Base-by-base conservation (phyloP, 1,140 invertebrate species). In the Bombus ignitus region DNA sequence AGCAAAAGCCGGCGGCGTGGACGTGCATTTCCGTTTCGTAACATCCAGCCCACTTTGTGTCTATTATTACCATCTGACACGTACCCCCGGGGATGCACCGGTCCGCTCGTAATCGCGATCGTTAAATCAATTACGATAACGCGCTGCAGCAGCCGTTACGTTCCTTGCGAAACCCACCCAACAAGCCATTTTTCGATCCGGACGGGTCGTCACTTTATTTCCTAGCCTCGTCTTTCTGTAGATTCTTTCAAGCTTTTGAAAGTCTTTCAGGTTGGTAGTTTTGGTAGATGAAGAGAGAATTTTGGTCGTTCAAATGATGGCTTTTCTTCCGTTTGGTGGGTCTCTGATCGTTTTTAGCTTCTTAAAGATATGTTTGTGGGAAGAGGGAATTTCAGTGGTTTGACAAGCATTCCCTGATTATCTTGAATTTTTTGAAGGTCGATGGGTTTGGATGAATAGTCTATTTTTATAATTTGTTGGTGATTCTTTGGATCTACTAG, bases 21-120 rank as follows among this genome's bases (percentile, higher is more conserved):
- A 83, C 78, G 71, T 87, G 88, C 88, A 89, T 89, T 89, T 89
- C 88, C 88, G 88, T 89, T 89, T 89, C 88, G 88, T 81, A 89
- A 89, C 81, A 87, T 89, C 76, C 88, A 87, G 88, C 65, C 88
- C 88, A 89, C 88, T 89, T 89, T 89, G 87, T 76, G 76, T 85
- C 83, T 85, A 89, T 85, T 89, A 89, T 89, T 89, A 89, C 81
- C 88, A 89, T 81, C 79, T 70, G 82, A 88, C 77, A 66, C 79
- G 87, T 59, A 74, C 37, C 85, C 80, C 62, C 74, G 79, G 66
- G 75, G 76, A 79, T 72, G 66, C 47, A 57, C 39, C 68, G 77
- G 59, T 37, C 72, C 68, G 74, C 70, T 74, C 87, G 75, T 80
- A 71, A 89, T 88, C 78, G 42, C 18, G 79, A 89, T 89, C 84